phyloP scores from a whole-genome alignment of 1,140 invertebrate genomes.

The Ruditapes philippinarum region DNA sequence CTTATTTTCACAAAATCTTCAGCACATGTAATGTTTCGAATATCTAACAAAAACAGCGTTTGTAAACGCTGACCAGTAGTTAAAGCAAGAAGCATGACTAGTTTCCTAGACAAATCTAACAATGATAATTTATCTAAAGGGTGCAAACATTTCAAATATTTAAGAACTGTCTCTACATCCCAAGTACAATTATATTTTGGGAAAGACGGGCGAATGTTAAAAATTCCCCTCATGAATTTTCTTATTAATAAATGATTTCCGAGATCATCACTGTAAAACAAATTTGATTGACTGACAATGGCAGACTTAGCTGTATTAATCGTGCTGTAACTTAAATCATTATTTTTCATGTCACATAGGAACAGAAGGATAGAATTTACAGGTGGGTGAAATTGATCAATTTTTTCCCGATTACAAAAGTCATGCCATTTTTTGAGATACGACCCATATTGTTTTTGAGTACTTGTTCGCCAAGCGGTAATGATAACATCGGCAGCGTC shows the following conservation, averaged over 20 bases:
- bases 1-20: neutral
- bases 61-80: neutral
- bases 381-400: too few relatives aligned
- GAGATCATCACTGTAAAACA: too few relatives aligned
- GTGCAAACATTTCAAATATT: neutral
- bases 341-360: too few relatives aligned
- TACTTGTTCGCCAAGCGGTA: too few relatives aligned
- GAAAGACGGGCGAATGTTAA: neutral
- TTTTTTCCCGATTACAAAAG: too few relatives aligned
- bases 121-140: neutral
- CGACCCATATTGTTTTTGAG: too few relatives aligned
- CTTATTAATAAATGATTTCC: neutral
- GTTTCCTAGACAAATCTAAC: neutral
- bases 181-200: neutral
- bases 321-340: too few relatives aligned
- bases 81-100: neutral
- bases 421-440: too few relatives aligned
- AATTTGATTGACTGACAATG: too few relatives aligned
- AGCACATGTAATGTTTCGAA: neutral
- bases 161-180: neutral
- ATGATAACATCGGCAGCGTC: too few relatives aligned
- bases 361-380: too few relatives aligned
- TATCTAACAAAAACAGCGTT: neutral
- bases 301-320: too few relatives aligned
- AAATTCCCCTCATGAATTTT: neutral